Base-by-base conservation (phyloP, 2,113 vertebrate genomes). In the Pangasianodon hypophthalmus region DNA sequence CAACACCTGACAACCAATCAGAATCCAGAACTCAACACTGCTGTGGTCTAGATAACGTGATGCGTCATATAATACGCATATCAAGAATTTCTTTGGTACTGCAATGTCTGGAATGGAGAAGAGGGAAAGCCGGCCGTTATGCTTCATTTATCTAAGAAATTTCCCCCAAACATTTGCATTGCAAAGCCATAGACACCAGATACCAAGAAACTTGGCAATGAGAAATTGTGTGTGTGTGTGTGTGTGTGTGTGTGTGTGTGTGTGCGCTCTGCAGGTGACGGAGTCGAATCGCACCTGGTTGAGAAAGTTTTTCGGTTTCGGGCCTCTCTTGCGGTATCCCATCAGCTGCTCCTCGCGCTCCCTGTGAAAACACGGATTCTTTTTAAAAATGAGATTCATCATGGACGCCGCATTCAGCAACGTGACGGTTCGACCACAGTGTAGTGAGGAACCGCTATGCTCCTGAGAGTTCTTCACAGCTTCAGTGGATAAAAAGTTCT, bases 281-380 rank as follows among this genome's bases (percentile, higher is more conserved):
- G 52, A 26, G 52, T 77, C 19, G 21, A 24, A 37, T 37, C 90
- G 90, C 88, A 96, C 96, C 95, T 96, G 95, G 81, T 98, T 95
- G 41, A 98, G 95, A 64, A 98, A 96, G 41, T 97, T 97, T 91
- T 99, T 99, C n/a, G 98, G 97, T 91, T 99, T 99, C 0, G 98
- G 98, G 44, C 98, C 98, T 94, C 98, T 95, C 94, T 99, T 99
- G 88, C 97, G 97, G 92, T 97, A 98, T 13, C 98, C 98, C 97
- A 98, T 97, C 95, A 98, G 94, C 95, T 98, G 97, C 91, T 99
- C 98, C 91, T 99, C 98, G 90, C 97, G 96, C 94, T 99, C 98
- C 95, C 98, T 99, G 96, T 37, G 75, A 93, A 89, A 91, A 91
- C 87, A 87, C 48, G 89, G 87, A 62, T 85, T 88, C 7, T 58